Percentiles rank a stretch among this genome's conserved stretches.
Evolutionary conservation across 2,888 invertebrate species (phyloP).

Genomic region (Gerris lacustris): DNA sequence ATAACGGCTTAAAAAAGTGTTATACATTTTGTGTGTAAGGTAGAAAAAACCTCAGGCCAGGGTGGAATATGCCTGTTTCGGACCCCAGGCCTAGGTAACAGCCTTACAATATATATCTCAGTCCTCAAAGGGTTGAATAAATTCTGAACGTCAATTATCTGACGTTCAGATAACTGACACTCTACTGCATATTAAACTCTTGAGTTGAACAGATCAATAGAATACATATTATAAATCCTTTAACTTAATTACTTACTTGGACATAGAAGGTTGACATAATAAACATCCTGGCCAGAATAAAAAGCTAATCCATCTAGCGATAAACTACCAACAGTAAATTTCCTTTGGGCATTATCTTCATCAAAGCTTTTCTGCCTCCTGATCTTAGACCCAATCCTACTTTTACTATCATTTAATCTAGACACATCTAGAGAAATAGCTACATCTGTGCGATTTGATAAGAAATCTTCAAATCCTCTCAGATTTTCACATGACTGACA

Average conservation of each 20-base stretch:
- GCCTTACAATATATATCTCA: too few relatives aligned
- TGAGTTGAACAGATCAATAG: too few relatives aligned
- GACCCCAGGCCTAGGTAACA: too few relatives aligned
- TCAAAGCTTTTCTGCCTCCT: slow-evolving; percentile 8
- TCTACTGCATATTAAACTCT: too few relatives aligned
- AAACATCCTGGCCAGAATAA: slow-evolving; percentile 20
- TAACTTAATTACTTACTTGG: slow-evolving; percentile 8
- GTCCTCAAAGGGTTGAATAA: too few relatives aligned
- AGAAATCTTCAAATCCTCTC: background rate
- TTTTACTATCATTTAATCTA: slow-evolving; percentile 11
- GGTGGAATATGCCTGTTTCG: too few relatives aligned
- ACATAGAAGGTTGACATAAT: slow-evolving; percentile 19
- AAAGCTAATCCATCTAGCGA: slow-evolving; percentile 20
- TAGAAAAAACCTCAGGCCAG: too few relatives aligned
- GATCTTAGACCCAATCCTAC: slow-evolving; percentile 17
- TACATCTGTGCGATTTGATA: slow-evolving; percentile 8
- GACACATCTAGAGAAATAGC: slow-evolving; percentile 8
- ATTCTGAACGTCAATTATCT: too few relatives aligned
- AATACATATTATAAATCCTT: too few relatives aligned
- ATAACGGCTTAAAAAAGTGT: too few relatives aligned
- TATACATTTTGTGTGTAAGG: too few relatives aligned
- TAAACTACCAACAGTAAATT: slow-evolving; percentile 15
- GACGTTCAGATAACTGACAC: too few relatives aligned
- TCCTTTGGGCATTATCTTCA: slow-evolving; percentile 5
- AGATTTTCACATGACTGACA: background rate